Evolutionary conservation across 2,888 invertebrate species (phyloP).

Genomic region (Amorpha juglandis): DNA sequence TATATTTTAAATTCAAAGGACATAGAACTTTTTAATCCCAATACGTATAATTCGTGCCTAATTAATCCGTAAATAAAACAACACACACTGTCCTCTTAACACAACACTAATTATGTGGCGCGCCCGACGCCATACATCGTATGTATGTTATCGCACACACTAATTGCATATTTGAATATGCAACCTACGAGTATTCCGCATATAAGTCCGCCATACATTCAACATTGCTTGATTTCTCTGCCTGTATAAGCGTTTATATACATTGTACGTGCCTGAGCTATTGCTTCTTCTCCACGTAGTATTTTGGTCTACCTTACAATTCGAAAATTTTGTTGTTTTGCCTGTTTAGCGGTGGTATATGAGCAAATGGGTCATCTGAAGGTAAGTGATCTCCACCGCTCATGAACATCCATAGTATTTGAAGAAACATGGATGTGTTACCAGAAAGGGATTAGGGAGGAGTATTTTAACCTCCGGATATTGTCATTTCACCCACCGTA

Average conservation of each 20-base stretch:
- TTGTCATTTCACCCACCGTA: too few species aligned
- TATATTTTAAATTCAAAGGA: too few species aligned
- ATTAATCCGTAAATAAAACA: neutral
- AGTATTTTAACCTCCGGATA: too few species aligned
- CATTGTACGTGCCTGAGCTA: neutral
- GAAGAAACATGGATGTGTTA: too few species aligned
- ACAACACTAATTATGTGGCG: conserved; percentile 10
- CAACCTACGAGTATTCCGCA: neutral
- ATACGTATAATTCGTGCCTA: neutral
- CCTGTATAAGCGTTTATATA: neutral
- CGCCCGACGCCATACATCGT: neutral
- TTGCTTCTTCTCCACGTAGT: neutral
- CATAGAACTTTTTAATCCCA: too few species aligned
- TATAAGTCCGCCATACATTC: neutral
- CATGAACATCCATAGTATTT: too few species aligned
- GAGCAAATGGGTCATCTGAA: too few species aligned
- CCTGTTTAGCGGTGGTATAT: too few species aligned
- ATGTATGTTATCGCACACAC: conserved; percentile 16
- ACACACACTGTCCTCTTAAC: neutral
- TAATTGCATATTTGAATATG: conserved; percentile 23
- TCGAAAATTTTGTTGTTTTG: neutral
- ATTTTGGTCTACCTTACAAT: neutral
- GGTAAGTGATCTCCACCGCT: too few species aligned
- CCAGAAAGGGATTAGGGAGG: too few species aligned
- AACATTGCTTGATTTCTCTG: conserved; percentile 2